Base-by-base conservation (phyloP, 2,888 invertebrate species). In the Brachynemurus nebulosus region DNA sequence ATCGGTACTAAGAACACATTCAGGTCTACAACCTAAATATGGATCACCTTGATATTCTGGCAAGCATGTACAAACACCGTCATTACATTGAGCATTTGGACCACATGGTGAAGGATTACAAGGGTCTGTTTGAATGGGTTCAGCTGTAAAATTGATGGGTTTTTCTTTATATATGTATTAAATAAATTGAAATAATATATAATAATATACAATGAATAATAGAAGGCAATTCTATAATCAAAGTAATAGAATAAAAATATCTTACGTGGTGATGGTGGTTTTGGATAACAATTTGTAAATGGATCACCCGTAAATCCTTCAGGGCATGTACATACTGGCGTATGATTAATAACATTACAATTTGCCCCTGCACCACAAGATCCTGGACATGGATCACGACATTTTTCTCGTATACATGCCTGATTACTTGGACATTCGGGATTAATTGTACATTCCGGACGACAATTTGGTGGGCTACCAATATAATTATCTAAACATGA, bases 391-490 rank as follows among this genome's bases (percentile, higher is more conserved):
- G 85, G 84, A 61, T 85, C 76, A 38, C 70, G 63, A 61, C 85
- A 85, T 58, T 76, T 78, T 55, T 78, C 74, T 59, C 73, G 78
- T 37, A 76, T 76, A 55, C 84, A 84, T 8, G 83, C 81, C 55
- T 72, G 66, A 50, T 77, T 76, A 52, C 74, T 76, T 4, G 76
- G 61, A 59, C 84, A 85, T 57, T 83, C 82, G 1, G 79, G 71
- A 57, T 78, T 80, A 48, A 80, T 72, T 19, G 73, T 71, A 57
- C 86, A 86, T 61, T 85, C 85, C 3, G 84, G 84, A 19, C 79
- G 70, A 59, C 84, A 84, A 55, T 79, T 76, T 42, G 82, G 79
- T 39, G 85, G 82, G 50, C 76, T 74, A 37, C 85, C 86, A 47
- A 72, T 70, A 57, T 78, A 85, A 54, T 74, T 76, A 23, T 73